A percentile compares a stretch with the other conserved stretches of the same genome.
Conservation (phyloP, 1,140 invertebrate species). For the Bombus fervidus region DNA sequence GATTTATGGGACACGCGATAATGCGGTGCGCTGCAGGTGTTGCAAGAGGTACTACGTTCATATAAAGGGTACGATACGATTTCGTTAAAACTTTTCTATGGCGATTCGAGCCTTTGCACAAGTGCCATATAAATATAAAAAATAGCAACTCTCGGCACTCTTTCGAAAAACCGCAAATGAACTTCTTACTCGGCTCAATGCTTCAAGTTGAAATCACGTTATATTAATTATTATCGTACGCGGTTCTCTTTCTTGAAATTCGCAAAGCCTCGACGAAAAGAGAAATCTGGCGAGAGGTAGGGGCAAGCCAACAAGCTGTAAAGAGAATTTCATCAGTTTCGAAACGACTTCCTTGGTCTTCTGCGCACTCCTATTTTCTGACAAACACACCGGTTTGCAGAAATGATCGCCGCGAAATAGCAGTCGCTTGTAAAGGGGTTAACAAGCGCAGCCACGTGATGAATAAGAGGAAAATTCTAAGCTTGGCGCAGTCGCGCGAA, state of each 20-base stretch:
- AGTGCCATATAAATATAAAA: neutral
- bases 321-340: neutral
- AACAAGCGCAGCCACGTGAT: slow-evolving; percentile 2
- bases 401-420: slow-evolving; percentile 21
- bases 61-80: neutral
- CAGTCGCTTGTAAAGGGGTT: slow-evolving; percentile 30
- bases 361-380: slow-evolving; percentile 1
- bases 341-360: slow-evolving; percentile 19
- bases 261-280: too few species aligned
- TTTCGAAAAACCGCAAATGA: too few species aligned
- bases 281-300: too few species aligned
- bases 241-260: too few species aligned
- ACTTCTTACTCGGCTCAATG: neutral
- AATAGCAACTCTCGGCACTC: too few species aligned
- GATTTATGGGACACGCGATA: slow-evolving; percentile 4
- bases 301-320: too few species aligned
- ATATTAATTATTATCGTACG: neutral
- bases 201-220: neutral
- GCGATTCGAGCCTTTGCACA: neutral
- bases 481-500: slow-evolving; percentile 13
- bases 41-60: neutral
- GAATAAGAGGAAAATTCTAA: slow-evolving; percentile 36
- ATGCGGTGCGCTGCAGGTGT: slow-evolving; percentile 13
- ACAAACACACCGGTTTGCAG: slow-evolving; percentile 12
- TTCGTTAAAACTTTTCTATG: neutral